Evolutionary conservation across 2,797 vertebrate species (phyloP), one percentile per base, ranked within the genome.

Genomic region (Ficedula albicollis): DNA sequence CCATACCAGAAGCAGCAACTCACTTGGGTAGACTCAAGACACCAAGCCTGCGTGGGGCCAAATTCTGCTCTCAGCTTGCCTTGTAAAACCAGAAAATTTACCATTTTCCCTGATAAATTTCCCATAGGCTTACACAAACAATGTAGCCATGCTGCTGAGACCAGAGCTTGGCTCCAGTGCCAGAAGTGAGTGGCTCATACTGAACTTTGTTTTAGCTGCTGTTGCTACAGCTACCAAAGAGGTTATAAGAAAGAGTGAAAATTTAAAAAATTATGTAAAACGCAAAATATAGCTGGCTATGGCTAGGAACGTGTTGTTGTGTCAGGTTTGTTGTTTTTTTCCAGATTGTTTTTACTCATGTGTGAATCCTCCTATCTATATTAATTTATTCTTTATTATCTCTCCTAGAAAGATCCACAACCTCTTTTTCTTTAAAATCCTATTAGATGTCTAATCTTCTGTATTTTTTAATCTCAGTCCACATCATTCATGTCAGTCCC

Each of bases 81-180:
- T 68, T 38, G 23, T 60, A 63, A 87, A 89, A 34, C 5, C 18
- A 62, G 54, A 88, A 58, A 54, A 48, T 21, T 34, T 72, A 23
- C 21, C 10, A 27, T 20, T 64, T 87, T 83, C 13, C 34, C 34
- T 10, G 4, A 6, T 26, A 46, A 21, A 70, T 80, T 38, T 81
- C 38, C 58, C 39, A 18, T 3, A 15, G 39, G 32, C 16, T 88
- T 66, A 44, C 21, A 15, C 19, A 44, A 74, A 36, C 15, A 30
- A 22, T 13, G 17, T 6, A 43, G 30, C 34, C 32, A 8, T 38
- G 46, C 51, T 0, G 0, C 48, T 34, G 30, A 93, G 54, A 46
- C 18, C 62, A 48, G n/a, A 30, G 23, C 43, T 87, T 54, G 41
- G 12, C 32, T 83, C 30, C 3, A 1, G 32, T n/a, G 55, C 36